phyloP scores from a whole-genome alignment of 2,888 invertebrate species.

The Conchocele bisecta region DNA sequence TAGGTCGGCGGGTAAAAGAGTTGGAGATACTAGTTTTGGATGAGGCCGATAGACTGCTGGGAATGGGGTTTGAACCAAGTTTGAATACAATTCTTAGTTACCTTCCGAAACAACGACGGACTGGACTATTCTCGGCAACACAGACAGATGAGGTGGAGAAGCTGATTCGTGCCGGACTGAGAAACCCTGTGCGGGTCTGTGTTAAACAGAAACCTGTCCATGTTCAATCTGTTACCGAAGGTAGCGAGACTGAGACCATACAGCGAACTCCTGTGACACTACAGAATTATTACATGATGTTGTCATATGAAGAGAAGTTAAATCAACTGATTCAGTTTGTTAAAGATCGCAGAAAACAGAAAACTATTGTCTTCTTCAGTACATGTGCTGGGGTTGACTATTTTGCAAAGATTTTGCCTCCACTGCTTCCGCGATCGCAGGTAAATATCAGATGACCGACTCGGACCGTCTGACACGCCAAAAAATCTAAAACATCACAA shows the following conservation, averaged over 20 bases:
- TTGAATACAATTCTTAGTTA: conserved; percentile 94
- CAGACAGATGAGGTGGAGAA: conserved; percentile 95
- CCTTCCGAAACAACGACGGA: conserved; percentile 95
- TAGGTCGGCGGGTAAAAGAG: conserved; percentile 88
- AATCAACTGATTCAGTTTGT: conserved; percentile 91
- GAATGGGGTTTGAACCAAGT: conserved; percentile 93
- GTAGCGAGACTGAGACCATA: conserved; percentile 19
- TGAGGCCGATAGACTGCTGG: conserved; percentile 97
- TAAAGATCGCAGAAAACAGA: conserved; percentile 85
- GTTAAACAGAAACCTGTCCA: conserved; percentile 91
- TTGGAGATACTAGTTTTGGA: conserved; percentile 95
- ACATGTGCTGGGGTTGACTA: conserved; percentile 99
- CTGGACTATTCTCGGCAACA: conserved; percentile 99
- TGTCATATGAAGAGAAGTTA: conserved; percentile 87
- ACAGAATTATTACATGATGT: conserved; percentile 88
- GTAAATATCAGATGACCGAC: too few species aligned
- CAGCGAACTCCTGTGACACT: conserved; percentile 84
- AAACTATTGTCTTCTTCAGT: conserved; percentile 92
- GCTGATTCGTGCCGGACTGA: conserved; percentile 94
- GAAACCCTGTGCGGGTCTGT: conserved; percentile 95
- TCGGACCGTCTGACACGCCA: too few species aligned
- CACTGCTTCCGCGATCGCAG: conserved; percentile 62
- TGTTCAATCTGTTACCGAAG: neutral
- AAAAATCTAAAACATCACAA: too few species aligned
- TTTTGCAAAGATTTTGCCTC: conserved; percentile 87